phyloP scores from a whole-genome alignment of 1,140 invertebrate genomes.

The Sycophaga agraensis region DNA sequence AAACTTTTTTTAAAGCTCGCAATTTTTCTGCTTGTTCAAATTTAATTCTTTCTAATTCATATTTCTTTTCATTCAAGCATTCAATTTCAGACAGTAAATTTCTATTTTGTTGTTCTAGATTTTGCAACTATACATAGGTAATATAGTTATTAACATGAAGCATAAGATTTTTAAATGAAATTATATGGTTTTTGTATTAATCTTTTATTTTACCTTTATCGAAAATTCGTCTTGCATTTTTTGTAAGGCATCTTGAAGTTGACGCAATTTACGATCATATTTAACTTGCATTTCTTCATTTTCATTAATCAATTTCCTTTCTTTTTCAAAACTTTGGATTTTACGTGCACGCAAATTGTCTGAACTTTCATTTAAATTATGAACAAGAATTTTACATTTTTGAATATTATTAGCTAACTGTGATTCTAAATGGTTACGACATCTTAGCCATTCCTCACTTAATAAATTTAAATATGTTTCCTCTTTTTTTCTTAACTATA shows the following conservation, averaged over 20 bases:
- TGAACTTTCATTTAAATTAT: constrained; percentile 49
- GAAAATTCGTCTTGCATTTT: constrained; percentile 50
- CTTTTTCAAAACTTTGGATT: constrained; percentile 51
- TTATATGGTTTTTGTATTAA: neutral
- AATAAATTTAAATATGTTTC: constrained; percentile 51
- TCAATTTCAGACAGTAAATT: constrained; percentile 44
- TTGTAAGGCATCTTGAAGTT: constrained; percentile 44
- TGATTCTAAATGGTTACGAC: constrained; percentile 48
- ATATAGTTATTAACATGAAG: neutral
- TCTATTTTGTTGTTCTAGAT: constrained; percentile 46
- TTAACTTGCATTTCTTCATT: constrained; percentile 51
- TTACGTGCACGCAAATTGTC: constrained; percentile 48
- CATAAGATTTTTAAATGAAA: neutral
- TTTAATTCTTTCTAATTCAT: constrained; percentile 46
- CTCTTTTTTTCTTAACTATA: constrained; percentile 50
- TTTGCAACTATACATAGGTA: constrained; percentile 36
- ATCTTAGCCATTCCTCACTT: constrained; percentile 53
- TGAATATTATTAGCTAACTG: constrained; percentile 47
- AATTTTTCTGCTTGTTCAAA: constrained; percentile 49
- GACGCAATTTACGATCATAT: constrained; percentile 49
- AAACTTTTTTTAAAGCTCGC: constrained; percentile 47
- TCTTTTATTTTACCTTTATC: constrained; percentile 35
- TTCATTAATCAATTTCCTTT: constrained; percentile 46
- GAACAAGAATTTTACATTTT: constrained; percentile 50
- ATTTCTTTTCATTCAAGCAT: constrained; percentile 49